Conservation (phyloP, 1,140 invertebrate species). For the Solenopsis invicta region DNA sequence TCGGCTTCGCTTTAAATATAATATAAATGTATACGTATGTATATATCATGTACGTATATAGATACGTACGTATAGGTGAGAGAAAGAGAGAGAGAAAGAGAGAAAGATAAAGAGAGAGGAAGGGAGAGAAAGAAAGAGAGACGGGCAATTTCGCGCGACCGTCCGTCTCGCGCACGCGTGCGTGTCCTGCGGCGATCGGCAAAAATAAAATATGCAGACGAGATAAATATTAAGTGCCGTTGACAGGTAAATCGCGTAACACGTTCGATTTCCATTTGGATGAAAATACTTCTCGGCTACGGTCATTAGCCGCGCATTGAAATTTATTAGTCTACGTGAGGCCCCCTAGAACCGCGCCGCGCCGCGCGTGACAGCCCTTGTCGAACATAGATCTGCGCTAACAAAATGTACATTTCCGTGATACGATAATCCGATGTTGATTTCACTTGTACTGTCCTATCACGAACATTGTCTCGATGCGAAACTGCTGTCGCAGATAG, state of each 20-base stretch:
- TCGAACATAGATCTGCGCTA: conserved; percentile 8
- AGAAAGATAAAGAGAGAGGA: too few relatives aligned
- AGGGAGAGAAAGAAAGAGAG: too few relatives aligned
- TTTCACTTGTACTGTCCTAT: neutral
- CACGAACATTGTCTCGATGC: neutral
- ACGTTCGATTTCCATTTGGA: conserved; percentile 49
- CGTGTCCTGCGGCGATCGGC: conserved; percentile 74
- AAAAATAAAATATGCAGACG: conserved; percentile 80
- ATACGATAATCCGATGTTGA: conserved; percentile 26
- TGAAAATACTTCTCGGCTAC: conserved; percentile 61
- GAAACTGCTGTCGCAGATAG: neutral
- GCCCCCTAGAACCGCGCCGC: neutral
- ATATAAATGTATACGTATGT: conserved; percentile 70
- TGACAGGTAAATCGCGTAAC: conserved; percentile 72
- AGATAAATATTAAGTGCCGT: conserved; percentile 77
- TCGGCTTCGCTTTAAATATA: conserved; percentile 83
- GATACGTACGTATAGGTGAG: neutral
- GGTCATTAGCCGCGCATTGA: conserved; percentile 36
- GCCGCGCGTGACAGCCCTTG: conserved; percentile 2
- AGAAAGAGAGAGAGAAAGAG: too few relatives aligned
- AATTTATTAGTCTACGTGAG: conserved; percentile 18
- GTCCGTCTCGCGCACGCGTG: conserved; percentile 5
- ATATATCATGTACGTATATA: neutral
- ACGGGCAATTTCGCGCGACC: neutral
- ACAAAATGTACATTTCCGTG: neutral